Conservation (phyloP, 2,888 invertebrate genomes). For the Diarsia mendica region DNA sequence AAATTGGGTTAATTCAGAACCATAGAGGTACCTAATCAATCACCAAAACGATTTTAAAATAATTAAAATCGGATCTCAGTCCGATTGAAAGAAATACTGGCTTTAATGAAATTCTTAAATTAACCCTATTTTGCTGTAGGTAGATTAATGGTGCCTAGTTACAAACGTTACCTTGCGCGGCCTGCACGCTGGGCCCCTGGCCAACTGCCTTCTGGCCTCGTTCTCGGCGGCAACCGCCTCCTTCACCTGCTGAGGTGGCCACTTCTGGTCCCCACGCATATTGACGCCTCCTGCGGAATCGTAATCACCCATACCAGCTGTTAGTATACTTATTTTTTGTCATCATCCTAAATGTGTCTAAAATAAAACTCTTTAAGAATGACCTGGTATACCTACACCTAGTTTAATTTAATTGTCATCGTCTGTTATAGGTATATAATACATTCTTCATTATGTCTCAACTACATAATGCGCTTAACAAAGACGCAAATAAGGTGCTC, state of each 20-base stretch:
- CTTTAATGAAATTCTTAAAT: not conserved
- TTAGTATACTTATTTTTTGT: slow-evolving; percentile 23
- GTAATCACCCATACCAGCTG: slow-evolving; percentile 34
- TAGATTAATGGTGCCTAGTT: not conserved
- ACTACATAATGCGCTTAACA: not conserved
- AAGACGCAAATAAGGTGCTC: not conserved
- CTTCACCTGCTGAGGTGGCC: slow-evolving; percentile 95
- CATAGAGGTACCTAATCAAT: not conserved
- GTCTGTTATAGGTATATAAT: not conserved
- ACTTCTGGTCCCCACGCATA: slow-evolving; percentile 96
- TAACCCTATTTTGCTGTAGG: not conserved
- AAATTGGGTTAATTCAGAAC: slow-evolving; percentile 32
- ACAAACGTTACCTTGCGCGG: slow-evolving; percentile 91
- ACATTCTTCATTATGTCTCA: not conserved
- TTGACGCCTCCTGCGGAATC: slow-evolving; percentile 92
- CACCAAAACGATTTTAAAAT: not conserved
- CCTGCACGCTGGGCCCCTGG: slow-evolving; percentile 93
- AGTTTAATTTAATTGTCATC: not conserved
- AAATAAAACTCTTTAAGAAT: not conserved
- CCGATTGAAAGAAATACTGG: not conserved
- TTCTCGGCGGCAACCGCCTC: slow-evolving; percentile 94
- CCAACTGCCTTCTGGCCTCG: slow-evolving; percentile 92
- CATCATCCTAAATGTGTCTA: not conserved
- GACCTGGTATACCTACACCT: not conserved
- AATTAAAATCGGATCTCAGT: not conserved